A percentile compares a stretch with the other conserved stretches of the same genome.
phyloP scores from a whole-genome alignment of 1,140 invertebrate species.

The Hypsibius dujardini region DNA sequence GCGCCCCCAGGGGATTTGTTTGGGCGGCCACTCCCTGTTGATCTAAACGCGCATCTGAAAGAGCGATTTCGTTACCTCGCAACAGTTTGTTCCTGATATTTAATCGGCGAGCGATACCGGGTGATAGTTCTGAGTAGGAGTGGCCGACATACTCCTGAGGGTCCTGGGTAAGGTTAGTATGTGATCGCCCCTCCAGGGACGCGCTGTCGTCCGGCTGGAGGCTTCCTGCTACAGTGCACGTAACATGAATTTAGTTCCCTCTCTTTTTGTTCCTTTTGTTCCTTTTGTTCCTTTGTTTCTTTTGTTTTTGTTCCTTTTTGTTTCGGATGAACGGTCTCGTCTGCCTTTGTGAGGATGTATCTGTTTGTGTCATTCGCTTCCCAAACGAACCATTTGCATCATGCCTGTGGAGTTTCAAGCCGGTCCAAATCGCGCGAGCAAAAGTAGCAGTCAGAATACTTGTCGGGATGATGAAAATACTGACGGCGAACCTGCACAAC shows the following conservation, averaged over 20 bases:
- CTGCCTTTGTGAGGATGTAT: too few species aligned
- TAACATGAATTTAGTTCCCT: too few species aligned
- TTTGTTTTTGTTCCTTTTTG: too few species aligned
- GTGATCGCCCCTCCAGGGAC: neutral
- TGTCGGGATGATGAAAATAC: slow-evolving; percentile 25
- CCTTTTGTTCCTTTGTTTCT: too few species aligned
- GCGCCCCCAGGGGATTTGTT: too few species aligned
- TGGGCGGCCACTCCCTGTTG: too few species aligned
- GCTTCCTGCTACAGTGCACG: neutral
- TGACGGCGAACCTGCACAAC: slow-evolving; percentile 28
- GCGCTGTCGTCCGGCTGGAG: neutral
- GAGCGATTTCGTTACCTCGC: neutral
- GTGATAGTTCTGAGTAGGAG: neutral
- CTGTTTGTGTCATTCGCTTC: too few species aligned
- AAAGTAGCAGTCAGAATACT: slow-evolving; percentile 23
- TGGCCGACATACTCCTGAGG: neutral
- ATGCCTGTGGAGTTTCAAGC: neutral
- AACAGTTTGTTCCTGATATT: slow-evolving; percentile 5
- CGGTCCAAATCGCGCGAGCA: neutral
- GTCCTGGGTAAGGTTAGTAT: neutral
- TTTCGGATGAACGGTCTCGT: too few species aligned
- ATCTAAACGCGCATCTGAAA: neutral
- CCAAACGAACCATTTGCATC: neutral
- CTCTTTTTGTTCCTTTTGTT: too few species aligned
- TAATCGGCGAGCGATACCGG: neutral